Base-by-base conservation (phyloP, 2,113 vertebrate species). In the Saccopteryx bilineata region DNA sequence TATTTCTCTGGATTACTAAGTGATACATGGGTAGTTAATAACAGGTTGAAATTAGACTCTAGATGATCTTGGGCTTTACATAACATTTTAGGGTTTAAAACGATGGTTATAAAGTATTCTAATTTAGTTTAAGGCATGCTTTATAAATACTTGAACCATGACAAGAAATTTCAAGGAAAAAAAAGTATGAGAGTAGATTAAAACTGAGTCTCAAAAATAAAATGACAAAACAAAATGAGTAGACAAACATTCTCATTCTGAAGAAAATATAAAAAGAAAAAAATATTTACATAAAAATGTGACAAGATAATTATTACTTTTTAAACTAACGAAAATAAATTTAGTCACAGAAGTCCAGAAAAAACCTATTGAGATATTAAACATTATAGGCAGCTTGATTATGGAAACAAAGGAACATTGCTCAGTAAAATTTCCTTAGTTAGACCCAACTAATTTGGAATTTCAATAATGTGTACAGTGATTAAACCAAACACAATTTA, bases 131-230 rank as follows among this genome's bases (percentile, higher is more conserved):
- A 90, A 78, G 19, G 26, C 9, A 79, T 50, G 8, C 18, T 76
- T 86, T 87, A 63, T 54, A 80, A 93, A 71, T 83, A 54, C 66
- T 94, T 91, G 10, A 86, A 68, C 79, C 5, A 68, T 21, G 8
- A 39, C 76, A 91, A 80, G 1, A 50, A 66, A 24, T 87, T 89
- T 82, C 24, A 90, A 93, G 15, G 11, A 79, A 79, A 92, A 66
- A 9, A 3, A 83, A 86, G 6, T 68, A 48, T 80, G 14, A 81
- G 5, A 90, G 2, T 5, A 71, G 14, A 86, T 80, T 79, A 69
- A 95, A 76, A n/a, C 7, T 4, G 83, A 78, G 33, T 3, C 31
- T 33, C 48, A 54, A 63, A 6, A 92, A 81, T 78, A 5, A 72
- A 95, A 74, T 60, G 31, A 11, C 8, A 63, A 31, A 63, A 54